A percentile compares a stretch with the other conserved stretches of the same genome.
phyloP scores from a whole-genome alignment of 2,888 invertebrate genomes.

The Crocallis elinguaria region DNA sequence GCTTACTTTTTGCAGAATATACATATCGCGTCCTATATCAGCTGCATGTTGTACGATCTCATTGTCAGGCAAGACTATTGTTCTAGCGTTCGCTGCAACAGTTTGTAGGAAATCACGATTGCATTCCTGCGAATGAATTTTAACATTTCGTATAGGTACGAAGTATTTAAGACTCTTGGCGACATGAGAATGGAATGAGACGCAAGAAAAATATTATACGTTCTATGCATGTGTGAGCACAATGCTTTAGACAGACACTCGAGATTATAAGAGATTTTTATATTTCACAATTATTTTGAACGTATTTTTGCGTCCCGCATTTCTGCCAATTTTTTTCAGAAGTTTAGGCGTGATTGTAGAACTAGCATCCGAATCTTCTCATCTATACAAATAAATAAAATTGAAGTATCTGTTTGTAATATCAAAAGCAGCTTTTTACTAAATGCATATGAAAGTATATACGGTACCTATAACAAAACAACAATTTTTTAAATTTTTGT shows the following conservation, averaged over 20 bases:
- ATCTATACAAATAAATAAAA: too few species aligned
- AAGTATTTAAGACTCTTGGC: constrained; percentile 22
- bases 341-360: too few species aligned
- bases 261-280: not conserved
- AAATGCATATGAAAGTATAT: too few species aligned
- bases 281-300: too few species aligned
- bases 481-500: too few species aligned
- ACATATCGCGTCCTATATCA: constrained; percentile 79
- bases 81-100: constrained; percentile 68
- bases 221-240: constrained; percentile 3
- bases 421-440: too few species aligned
- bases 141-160: constrained; percentile 20
- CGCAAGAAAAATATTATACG: not conserved
- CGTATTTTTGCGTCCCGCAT: too few species aligned
- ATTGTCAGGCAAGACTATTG: constrained; percentile 73
- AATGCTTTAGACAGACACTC: not conserved
- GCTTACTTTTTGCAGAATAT: constrained; percentile 72
- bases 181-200: not conserved
- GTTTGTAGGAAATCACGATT: constrained; percentile 76
- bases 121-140: constrained; percentile 55
- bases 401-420: too few species aligned
- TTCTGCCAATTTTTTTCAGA: too few species aligned
- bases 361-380: too few species aligned
- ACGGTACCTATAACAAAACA: too few species aligned
- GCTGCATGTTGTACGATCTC: constrained; percentile 78